Evolutionary conservation across 2,888 invertebrate species (phyloP).

Genomic region (Xanthorhoe spadicearia): DNA sequence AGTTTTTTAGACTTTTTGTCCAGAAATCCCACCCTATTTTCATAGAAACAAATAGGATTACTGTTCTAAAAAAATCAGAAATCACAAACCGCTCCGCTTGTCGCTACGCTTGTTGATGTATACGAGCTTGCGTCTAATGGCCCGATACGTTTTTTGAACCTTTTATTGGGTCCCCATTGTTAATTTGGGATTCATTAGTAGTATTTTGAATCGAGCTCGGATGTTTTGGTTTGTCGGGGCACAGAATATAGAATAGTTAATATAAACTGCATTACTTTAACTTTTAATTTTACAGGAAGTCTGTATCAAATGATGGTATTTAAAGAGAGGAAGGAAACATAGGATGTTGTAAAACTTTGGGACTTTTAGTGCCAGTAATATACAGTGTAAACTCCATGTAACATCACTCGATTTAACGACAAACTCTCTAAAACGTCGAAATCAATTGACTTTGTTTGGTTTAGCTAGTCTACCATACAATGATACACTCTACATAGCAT

Average conservation of each 20-base stretch:
- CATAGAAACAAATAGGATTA: too few relatives aligned
- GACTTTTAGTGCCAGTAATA: not conserved
- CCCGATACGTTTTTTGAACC: slow-evolving; percentile 35
- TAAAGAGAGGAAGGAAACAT: not conserved
- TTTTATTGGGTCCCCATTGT: slow-evolving; percentile 39
- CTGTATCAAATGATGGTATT: not conserved
- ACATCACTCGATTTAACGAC: too few relatives aligned
- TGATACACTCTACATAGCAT: too few relatives aligned
- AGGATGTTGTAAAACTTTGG: not conserved
- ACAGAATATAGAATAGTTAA: slow-evolving; percentile 22
- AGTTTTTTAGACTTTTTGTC: too few relatives aligned
- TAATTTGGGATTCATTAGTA: slow-evolving; percentile 46
- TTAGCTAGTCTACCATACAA: too few relatives aligned
- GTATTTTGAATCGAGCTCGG: slow-evolving; percentile 42
- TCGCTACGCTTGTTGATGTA: slow-evolving; percentile 13
- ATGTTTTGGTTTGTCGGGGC: slow-evolving; percentile 32
- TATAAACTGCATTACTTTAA: not conserved
- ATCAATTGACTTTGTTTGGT: too few relatives aligned
- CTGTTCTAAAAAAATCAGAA: too few relatives aligned
- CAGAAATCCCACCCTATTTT: too few relatives aligned
- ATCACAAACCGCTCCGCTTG: slow-evolving; percentile 9
- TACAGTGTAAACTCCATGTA: too few relatives aligned
- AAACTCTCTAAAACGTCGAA: too few relatives aligned
- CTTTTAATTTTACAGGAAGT: not conserved
- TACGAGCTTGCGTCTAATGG: slow-evolving; percentile 19